phyloP scores from a whole-genome alignment of 2,888 invertebrate genomes.

The Drosophila prostipennis region DNA sequence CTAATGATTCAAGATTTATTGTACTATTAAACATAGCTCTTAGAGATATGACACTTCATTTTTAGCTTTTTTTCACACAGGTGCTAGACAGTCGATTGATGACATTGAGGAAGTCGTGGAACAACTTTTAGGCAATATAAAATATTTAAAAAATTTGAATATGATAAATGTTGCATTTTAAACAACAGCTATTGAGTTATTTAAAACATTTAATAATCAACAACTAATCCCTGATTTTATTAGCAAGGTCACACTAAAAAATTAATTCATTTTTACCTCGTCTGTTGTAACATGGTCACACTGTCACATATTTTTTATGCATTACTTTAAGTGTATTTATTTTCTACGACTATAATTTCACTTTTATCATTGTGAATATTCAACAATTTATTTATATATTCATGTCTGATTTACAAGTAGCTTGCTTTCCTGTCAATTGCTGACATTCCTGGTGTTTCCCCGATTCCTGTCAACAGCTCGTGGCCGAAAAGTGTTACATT shows the following conservation, averaged over 20 bases:
- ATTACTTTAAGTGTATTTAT: no score
- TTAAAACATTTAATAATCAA: no score
- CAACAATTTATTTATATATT: neutral
- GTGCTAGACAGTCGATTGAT: neutral
- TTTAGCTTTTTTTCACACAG: neutral
- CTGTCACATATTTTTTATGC: no score
- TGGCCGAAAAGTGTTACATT: slow-evolving; percentile 64
- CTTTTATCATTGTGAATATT: neutral
- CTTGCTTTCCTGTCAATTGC: neutral
- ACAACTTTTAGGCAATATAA: neutral
- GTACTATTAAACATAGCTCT: neutral
- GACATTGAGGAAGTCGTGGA: neutral
- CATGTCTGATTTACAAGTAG: neutral
- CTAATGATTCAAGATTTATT: slow-evolving; percentile 18
- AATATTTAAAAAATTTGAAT: neutral
- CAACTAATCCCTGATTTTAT: no score
- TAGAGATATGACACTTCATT: neutral
- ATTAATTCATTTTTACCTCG: no score
- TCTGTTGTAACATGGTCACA: no score
- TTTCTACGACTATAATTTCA: no score
- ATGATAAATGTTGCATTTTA: no score
- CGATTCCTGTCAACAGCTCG: slow-evolving; percentile 19
- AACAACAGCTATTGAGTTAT: no score
- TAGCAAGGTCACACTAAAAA: no score
- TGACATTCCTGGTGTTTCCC: neutral